Evolutionary conservation across 2,888 invertebrate genomes (phyloP).

Genomic region (Deroplatys truncata): DNA sequence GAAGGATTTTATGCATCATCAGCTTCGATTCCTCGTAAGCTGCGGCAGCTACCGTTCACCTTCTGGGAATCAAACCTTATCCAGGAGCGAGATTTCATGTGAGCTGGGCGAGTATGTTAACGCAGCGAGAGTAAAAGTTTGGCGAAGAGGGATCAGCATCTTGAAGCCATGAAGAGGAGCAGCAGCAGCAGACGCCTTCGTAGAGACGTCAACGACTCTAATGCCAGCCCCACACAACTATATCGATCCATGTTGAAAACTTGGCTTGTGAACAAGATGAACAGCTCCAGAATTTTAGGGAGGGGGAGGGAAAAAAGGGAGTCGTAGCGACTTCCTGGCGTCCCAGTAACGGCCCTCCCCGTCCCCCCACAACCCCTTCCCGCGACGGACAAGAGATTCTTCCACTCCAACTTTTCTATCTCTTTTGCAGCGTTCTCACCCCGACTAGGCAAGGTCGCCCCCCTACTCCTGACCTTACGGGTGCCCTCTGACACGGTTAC

Average conservation of each 20-base stretch:
- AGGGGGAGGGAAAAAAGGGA: conserved; percentile 27
- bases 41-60: background rate
- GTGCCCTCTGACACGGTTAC: background rate
- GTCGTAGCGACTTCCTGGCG: conserved; percentile 36
- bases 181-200: background rate
- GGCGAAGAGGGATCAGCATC: background rate
- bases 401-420: background rate
- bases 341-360: conserved; percentile 21
- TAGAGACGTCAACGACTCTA: background rate
- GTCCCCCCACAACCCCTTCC: background rate
- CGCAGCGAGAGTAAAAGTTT: background rate
- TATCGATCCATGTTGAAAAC: conserved; percentile 28
- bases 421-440: background rate
- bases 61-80: background rate
- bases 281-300: conserved; percentile 23
- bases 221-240: background rate
- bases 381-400: background rate
- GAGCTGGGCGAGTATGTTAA: background rate
- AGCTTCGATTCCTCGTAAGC: background rate
- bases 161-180: background rate
- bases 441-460: background rate
- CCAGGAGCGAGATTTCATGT: background rate
- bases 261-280: conserved; percentile 27
- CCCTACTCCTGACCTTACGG: background rate
- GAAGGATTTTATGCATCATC: background rate